These are phyloP conservation scores for Andricus curvator DNA, from an alignment of 2,888 invertebrate genomes.

Conservation along the genomic window DNA sequence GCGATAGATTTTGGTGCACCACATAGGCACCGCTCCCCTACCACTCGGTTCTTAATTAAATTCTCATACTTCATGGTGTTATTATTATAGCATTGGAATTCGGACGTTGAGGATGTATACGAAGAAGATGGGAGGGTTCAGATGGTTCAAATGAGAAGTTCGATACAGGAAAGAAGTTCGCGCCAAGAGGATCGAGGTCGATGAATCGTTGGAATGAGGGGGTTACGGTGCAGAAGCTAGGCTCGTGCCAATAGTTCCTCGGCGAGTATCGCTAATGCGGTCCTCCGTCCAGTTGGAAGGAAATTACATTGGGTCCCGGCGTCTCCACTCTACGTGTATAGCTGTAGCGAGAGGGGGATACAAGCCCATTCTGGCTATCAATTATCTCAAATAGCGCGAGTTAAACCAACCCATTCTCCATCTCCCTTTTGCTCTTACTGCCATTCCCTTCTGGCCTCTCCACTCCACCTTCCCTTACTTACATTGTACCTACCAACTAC, in stretches of 20 bases:
- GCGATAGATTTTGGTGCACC: no score
- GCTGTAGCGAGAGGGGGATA: conserved; percentile 50
- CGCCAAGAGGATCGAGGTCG: conserved; percentile 31
- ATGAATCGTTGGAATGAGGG: conserved; percentile 26
- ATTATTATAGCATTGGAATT: not conserved
- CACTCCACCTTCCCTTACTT: conserved; percentile 4
- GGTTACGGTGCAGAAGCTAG: conserved; percentile 52
- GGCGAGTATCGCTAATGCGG: conserved; percentile 67
- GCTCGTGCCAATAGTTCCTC: conserved; percentile 53
- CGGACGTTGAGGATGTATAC: not conserved
- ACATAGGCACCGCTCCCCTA: no score
- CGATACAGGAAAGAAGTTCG: conserved; percentile 37
- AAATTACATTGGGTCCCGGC: conserved; percentile 65
- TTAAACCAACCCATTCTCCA: conserved; percentile 66
- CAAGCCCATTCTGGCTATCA: conserved; percentile 67
- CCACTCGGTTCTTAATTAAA: no score
- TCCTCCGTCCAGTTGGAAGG: conserved; percentile 67
- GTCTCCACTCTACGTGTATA: conserved; percentile 10
- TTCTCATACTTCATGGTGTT: not conserved
- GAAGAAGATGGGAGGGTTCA: conserved; percentile 36
- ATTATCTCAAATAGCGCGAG: conserved; percentile 72
- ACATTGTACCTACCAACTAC: conserved; percentile 23
- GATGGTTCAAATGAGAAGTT: conserved; percentile 15
- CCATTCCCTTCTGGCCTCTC: conserved; percentile 27
- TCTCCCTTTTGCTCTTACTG: conserved; percentile 41